Evolutionary conservation across 2,888 invertebrate genomes (phyloP).

Genomic region (Scrobipalpa costella): DNA sequence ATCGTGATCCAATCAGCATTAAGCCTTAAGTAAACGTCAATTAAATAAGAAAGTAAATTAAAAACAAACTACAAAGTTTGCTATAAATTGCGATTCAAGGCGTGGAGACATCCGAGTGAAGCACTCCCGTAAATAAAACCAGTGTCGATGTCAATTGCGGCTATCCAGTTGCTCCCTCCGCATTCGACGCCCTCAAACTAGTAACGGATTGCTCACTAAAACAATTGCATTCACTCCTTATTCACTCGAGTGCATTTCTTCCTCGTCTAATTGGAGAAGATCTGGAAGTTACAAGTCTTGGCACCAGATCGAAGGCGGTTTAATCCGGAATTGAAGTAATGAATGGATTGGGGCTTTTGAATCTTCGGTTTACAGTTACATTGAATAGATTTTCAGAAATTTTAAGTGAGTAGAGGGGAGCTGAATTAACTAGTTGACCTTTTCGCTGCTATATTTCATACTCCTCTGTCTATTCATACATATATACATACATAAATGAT

Average conservation of each 20-base stretch:
- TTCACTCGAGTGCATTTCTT: constrained; percentile 12
- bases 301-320: not conserved
- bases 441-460: no score
- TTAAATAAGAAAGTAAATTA: not conserved
- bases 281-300: constrained; percentile 13
- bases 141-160: constrained; percentile 17
- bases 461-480: no score
- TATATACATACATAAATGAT: no score
- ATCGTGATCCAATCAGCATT: no score
- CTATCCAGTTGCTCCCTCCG: constrained; percentile 45
- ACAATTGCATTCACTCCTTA: constrained; percentile 19
- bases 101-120: not conserved
- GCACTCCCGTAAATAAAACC: constrained; percentile 37
- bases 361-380: constrained; percentile 3
- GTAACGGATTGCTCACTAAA: constrained; percentile 17
- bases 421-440: no score
- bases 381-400: not conserved
- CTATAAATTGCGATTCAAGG: constrained; percentile 50
- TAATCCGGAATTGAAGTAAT: not conserved
- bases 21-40: no score
- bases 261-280: constrained; percentile 10
- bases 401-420: no score
- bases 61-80: constrained; percentile 35
- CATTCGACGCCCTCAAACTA: constrained; percentile 28
- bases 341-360: constrained; percentile 5